These are phyloP conservation scores for Cydia pomonella DNA, from an alignment of 1,140 invertebrate genomes.

Conservation along the genomic window DNA sequence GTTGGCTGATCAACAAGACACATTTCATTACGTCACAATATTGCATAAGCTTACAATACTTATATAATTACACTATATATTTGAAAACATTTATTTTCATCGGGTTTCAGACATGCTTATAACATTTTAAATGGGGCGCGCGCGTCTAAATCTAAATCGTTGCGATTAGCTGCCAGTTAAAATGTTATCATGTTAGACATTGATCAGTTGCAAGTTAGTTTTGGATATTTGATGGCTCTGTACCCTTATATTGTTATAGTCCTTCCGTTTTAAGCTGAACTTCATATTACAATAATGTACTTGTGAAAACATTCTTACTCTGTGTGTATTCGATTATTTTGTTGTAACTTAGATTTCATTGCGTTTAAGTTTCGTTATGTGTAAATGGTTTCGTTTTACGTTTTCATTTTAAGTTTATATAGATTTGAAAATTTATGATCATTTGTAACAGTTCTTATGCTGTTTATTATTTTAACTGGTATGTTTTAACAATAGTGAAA, in stretches of 20 bases:
- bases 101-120: slow-evolving; percentile 1
- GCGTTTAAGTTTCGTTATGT: too few species aligned
- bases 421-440: too few species aligned
- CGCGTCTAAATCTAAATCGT: background rate
- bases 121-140: slow-evolving; percentile 1
- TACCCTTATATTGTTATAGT: background rate
- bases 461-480: background rate
- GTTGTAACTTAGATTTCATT: background rate
- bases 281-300: background rate
- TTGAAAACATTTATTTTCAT: slow-evolving; percentile 4
- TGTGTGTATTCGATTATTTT: background rate
- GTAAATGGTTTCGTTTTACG: too few species aligned
- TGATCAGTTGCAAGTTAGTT: slow-evolving; percentile 15
- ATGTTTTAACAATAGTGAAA: background rate
- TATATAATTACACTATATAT: background rate
- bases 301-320: background rate
- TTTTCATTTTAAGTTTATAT: too few species aligned
- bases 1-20: slow-evolving; percentile 86
- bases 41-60: slow-evolving; percentile 59
- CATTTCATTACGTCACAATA: slow-evolving; percentile 74
- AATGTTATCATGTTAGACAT: slow-evolving; percentile 23
- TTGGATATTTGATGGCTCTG: background rate
- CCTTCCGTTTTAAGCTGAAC: background rate
- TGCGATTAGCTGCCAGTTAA: slow-evolving; percentile 8
- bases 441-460: too few species aligned